Evolutionary conservation across 2,888 invertebrate species (phyloP), one percentile per base, ranked within the genome.

Genomic region (Torymus tubicola): DNA sequence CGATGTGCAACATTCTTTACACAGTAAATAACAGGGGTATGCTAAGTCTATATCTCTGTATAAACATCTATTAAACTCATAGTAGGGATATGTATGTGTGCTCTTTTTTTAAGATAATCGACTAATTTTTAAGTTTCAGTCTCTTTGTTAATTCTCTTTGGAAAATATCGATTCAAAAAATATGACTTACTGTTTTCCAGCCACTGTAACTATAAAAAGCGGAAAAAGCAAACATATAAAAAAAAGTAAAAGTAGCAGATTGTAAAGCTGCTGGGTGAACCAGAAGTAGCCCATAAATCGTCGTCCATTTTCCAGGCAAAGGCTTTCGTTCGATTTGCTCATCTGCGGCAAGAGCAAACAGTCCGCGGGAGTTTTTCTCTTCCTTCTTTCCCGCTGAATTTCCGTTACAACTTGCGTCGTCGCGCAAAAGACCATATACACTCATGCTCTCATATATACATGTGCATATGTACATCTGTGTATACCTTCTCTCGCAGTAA

Each of bases 281-380:
- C 68, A 61, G 69, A 55, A 63, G 52, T 12, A 10, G 18, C 11
- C 55, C 61, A 76, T 76, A 69, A 68, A 75, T 75, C 75, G 75
- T 68, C 61, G 31, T 61, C 53, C 53, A 76, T 55, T 73, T 72
- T 73, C 63, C 42, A 61, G 68, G 63, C 53, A 52, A 72, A 69
- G 68, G 50, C 53, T 68, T 72, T 68, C 60, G 18, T 68, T 74
- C 57, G 69, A 74, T 79, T 74, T 69, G 64, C 57, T 58, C 79
- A 69, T 74, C 63, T 73, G 73, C 58, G 61, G 12, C 55, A 50
- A 52, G 61, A 78, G 61, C 68, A 73, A 72, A 78, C 50, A 72
- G 16, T 53, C 10, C 8, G 18, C 18, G 21, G 42, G 11, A 52
- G 42, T 53, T 24, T 57, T 12, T 50, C 65, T 55, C 24, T 42